Evolutionary conservation across 2,888 invertebrate genomes (phyloP).

Genomic region (Gisinianus flammeolus): DNA sequence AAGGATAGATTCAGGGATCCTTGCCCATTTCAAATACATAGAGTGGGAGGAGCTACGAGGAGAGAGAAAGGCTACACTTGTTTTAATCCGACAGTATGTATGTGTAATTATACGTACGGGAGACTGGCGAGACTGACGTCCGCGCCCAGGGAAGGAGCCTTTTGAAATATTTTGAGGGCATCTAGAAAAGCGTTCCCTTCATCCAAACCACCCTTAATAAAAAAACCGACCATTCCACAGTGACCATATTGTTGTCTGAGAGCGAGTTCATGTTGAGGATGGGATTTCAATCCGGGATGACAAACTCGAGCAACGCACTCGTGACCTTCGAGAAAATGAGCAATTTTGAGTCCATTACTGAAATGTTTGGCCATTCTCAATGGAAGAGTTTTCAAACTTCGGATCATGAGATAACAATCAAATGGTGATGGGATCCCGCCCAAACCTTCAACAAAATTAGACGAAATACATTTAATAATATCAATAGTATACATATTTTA

Average conservation of each 20-base stretch:
- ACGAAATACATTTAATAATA: background rate
- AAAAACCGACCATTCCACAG: conserved; percentile 91
- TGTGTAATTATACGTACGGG: conserved; percentile 48
- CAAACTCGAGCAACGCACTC: conserved; percentile 78
- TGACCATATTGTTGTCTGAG: conserved; percentile 82
- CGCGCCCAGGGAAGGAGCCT: conserved; percentile 95
- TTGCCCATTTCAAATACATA: too few species aligned
- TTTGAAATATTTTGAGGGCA: conserved; percentile 75
- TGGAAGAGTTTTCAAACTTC: conserved; percentile 91
- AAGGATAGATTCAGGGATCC: too few species aligned
- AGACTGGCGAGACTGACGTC: conserved; percentile 89
- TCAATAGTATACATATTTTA: background rate
- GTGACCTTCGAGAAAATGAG: conserved; percentile 80
- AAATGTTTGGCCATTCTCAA: conserved; percentile 90
- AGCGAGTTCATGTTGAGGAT: conserved; percentile 82
- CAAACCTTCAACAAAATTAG: conserved; percentile 69
- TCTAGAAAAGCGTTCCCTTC: conserved; percentile 75
- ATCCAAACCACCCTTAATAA: conserved; percentile 76
- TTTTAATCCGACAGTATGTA: too few species aligned
- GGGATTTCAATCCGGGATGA: conserved; percentile 84
- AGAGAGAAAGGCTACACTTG: too few species aligned
- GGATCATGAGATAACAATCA: conserved; percentile 91
- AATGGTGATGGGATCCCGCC: conserved; percentile 96
- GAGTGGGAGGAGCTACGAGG: too few species aligned
- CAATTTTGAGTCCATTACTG: conserved; percentile 77